Evolutionary conservation across 1,140 invertebrate genomes (phyloP).

Genomic region (Sipha flava): DNA sequence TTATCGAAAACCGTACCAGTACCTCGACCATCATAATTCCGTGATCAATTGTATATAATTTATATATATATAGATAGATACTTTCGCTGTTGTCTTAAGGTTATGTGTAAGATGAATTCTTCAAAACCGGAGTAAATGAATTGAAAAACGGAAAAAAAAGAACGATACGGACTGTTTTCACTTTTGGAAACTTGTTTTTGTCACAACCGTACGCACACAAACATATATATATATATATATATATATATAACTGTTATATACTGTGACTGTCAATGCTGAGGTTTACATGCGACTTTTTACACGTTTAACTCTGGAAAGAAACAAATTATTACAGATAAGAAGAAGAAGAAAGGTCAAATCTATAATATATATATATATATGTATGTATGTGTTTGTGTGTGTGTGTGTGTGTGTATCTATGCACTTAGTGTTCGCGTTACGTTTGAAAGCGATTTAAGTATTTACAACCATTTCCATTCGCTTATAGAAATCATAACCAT

Average conservation of each 20-base stretch:
- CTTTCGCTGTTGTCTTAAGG: constrained; percentile 5
- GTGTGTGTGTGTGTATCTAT: too few relatives aligned
- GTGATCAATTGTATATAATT: too few relatives aligned
- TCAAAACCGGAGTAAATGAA: neutral
- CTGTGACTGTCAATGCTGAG: too few relatives aligned
- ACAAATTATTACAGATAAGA: neutral
- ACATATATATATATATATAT: too few relatives aligned
- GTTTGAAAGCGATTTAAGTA: neutral
- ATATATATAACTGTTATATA: neutral
- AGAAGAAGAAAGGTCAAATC: neutral
- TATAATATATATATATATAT: neutral
- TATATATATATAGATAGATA: neutral
- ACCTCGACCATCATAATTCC: neutral
- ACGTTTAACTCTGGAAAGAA: neutral
- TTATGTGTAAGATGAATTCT: neutral
- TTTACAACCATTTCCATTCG: neutral
- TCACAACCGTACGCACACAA: neutral
- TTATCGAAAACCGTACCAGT: neutral
- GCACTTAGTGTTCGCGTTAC: neutral
- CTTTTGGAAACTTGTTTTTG: constrained; percentile 20
- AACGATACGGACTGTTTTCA: neutral
- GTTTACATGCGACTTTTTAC: neutral
- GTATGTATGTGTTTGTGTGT: too few relatives aligned
- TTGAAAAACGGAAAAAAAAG: neutral
- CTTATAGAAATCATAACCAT: neutral